Conservation (phyloP, 2,113 vertebrate genomes). For the Ranitomeya imitator region DNA sequence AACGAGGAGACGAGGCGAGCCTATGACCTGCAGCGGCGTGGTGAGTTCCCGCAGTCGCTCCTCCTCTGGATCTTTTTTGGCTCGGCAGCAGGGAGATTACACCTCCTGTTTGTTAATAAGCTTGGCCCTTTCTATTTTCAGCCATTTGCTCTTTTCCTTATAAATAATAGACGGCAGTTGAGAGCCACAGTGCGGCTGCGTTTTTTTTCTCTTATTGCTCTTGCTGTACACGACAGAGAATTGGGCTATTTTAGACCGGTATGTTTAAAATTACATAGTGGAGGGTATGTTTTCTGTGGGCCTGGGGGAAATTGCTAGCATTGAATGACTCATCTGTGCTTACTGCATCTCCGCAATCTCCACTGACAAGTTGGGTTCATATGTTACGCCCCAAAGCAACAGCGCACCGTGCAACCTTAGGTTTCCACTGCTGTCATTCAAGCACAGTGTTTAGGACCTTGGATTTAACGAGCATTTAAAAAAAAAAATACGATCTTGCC, state of each 20-base stretch:
- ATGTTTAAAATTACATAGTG: not conserved
- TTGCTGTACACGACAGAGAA: not conserved
- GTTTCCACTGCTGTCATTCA: not conserved
- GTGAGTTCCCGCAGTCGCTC: slow-evolving; percentile 72
- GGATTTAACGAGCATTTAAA: not conserved
- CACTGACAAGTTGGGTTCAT: not conserved
- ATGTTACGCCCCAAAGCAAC: slow-evolving; percentile 19
- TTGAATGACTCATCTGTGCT: slow-evolving; percentile 35
- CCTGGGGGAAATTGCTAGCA: not conserved
- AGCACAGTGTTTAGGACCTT: not conserved
- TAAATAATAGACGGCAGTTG: not conserved
- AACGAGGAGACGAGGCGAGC: slow-evolving; percentile 81
- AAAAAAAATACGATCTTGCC: too few relatives aligned
- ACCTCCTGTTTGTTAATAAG: not conserved
- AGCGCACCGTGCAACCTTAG: not conserved
- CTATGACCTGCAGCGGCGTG: slow-evolving; percentile 82
- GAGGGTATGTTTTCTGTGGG: not conserved
- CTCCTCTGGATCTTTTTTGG: slow-evolving; percentile 59
- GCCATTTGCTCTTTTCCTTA: not conserved
- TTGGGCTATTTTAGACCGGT: slow-evolving; percentile 8
- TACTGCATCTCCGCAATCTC: slow-evolving; percentile 31
- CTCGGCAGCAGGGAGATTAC: not conserved
- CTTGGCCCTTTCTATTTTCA: not conserved
- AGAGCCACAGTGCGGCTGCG: not conserved
- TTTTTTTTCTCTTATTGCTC: not conserved